Evolutionary conservation across 2,888 invertebrate genomes (phyloP), one percentile per base, ranked within the genome.

Genomic region (Stenodera caucasica): DNA sequence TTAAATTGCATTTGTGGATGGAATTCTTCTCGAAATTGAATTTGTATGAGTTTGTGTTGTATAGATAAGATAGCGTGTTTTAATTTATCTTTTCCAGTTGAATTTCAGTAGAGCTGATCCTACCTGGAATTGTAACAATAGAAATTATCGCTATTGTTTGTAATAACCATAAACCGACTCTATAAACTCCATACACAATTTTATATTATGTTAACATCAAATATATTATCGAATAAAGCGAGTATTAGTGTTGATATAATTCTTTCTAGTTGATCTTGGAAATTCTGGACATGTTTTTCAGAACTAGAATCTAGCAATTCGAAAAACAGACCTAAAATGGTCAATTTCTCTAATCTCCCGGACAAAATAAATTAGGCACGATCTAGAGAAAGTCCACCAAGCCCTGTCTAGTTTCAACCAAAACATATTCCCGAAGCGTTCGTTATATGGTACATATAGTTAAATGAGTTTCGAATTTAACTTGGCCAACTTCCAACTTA

Each of bases 401-500:
- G 23, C 21, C 23, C 45, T 12, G n/a, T 45, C 53, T 8, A n/a
- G n/a, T n/a, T n/a, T n/a, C n/a, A n/a, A n/a, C n/a, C 45, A 9
- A 57, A 60, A 60, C 60, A 55, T 63, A 63, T 63, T 63, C 63
- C 57, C 30, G 37, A n/a, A 58, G 58, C 58, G 63, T 60, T 35
- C 63, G 63, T 57, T 63, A 54, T 60, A 60, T 60, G 55, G 55
- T 62, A 55, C 60, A 60, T 58, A 71, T 72, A 71, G 69, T 70
- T 69, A 71, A 70, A 71, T 71, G 69, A 72, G 72, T 74, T 72
- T 72, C 66, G 70, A 71, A 71, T 74, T 70, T 67, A 64, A 66
- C 64, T 73, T 75, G 75, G 75, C 70, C 55, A 53, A 40, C 45
- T 64, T 67, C 75, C 74, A 73, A 70, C 58, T 59, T 69, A 67